Conservation (phyloP, 2,888 invertebrate genomes). For the Erebia epiphron region DNA sequence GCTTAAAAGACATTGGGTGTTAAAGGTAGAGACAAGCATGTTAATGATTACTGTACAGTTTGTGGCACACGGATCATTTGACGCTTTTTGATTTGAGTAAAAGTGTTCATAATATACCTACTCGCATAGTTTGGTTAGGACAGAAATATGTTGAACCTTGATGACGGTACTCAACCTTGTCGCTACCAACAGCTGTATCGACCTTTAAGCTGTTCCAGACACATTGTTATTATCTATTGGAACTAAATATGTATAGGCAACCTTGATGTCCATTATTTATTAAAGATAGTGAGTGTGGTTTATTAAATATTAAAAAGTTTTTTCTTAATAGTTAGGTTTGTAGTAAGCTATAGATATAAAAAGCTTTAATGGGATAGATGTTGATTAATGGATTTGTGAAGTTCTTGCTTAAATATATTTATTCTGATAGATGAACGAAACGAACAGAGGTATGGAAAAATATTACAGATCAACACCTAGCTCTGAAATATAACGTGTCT, state of each 20-base stretch:
- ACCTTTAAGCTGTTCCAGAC: slow-evolving; percentile 51
- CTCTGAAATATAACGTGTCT: slow-evolving; percentile 50
- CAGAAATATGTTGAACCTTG: slow-evolving; percentile 72
- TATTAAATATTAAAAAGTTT: no score
- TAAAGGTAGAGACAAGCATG: slow-evolving; percentile 6
- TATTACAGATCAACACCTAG: slow-evolving; percentile 7
- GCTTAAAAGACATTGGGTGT: slow-evolving; percentile 4
- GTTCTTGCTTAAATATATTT: no score
- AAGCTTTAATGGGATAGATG: no score
- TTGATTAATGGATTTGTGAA: no score
- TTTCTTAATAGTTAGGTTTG: no score
- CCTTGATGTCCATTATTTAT: slow-evolving; percentile 1
- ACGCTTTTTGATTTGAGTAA: slow-evolving; percentile 49
- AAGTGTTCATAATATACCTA: slow-evolving; percentile 51
- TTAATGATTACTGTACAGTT: slow-evolving; percentile 26
- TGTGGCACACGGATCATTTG: slow-evolving; percentile 11
- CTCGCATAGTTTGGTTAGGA: slow-evolving; percentile 51
- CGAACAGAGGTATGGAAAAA: neutral
- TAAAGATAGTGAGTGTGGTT: neutral
- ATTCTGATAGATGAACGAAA: no score
- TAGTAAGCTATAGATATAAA: no score
- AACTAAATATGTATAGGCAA: neutral
- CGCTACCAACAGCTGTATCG: slow-evolving; percentile 61
- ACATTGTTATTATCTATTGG: slow-evolving; percentile 48
- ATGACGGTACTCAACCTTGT: slow-evolving; percentile 79